phyloP scores from a whole-genome alignment of 1,140 invertebrate species.

The Heliothis subflexa region DNA sequence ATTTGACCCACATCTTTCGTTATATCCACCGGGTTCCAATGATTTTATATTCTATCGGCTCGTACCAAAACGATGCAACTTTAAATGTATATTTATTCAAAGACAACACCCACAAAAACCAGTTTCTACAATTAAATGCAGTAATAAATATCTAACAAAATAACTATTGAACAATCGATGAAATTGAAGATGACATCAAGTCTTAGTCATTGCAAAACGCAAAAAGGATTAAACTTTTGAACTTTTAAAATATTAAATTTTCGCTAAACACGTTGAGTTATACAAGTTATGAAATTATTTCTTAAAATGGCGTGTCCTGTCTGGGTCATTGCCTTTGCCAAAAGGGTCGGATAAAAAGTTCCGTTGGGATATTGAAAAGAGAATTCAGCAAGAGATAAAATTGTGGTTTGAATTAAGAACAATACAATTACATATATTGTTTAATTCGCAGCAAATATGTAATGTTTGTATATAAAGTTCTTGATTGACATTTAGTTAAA shows the following conservation, averaged over 20 bases:
- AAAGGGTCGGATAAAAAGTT: slow-evolving; percentile 13
- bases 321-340: slow-evolving; percentile 15
- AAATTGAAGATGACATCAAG: slow-evolving; percentile 27
- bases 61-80: background rate
- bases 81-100: background rate
- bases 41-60: no score
- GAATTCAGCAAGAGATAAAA: background rate
- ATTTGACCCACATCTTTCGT: no score
- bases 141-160: slow-evolving; percentile 2
- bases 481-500: no score
- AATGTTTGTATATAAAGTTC: no score
- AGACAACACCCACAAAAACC: background rate
- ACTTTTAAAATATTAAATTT: slow-evolving; percentile 11
- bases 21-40: no score
- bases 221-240: slow-evolving; percentile 23
- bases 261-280: background rate
- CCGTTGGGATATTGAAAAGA: background rate
- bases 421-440: no score
- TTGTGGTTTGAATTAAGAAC: background rate
- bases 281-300: slow-evolving; percentile 25
- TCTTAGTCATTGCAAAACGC: slow-evolving; percentile 17
- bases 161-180: slow-evolving; percentile 7
- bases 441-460: no score
- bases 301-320: background rate
- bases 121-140: background rate